Conservation (phyloP, 1,140 invertebrate genomes). For the Oscheius sp. region DNA sequence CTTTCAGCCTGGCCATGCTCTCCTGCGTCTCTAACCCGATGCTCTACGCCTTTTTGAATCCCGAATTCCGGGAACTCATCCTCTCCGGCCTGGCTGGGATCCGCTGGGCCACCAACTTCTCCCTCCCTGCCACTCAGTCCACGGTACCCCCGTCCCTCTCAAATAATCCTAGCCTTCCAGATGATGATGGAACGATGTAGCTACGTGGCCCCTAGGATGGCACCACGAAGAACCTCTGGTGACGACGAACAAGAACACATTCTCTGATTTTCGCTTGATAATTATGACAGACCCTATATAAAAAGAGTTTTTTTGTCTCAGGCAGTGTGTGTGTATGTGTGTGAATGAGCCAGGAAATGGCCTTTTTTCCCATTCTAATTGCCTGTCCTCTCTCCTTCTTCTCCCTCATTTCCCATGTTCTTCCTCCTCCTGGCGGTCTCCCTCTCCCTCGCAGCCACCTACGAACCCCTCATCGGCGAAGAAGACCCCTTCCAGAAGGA, state of each 20-base stretch:
- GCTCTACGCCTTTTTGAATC: slow-evolving; percentile 95
- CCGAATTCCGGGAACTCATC: slow-evolving; percentile 76
- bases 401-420: no score
- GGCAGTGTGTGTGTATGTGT: no score
- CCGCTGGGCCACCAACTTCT: slow-evolving; percentile 29
- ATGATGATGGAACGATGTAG: not conserved
- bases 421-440: no score
- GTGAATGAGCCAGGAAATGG: no score
- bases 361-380: no score
- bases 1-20: slow-evolving; percentile 82
- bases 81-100: slow-evolving; percentile 22
- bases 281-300: no score
- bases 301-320: no score
- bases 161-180: not conserved
- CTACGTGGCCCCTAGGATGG: not conserved
- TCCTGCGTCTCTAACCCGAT: slow-evolving; percentile 91
- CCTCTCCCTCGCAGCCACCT: no score
- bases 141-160: not conserved
- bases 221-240: not conserved
- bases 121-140: slow-evolving; percentile 18
- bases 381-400: no score
- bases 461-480: no score
- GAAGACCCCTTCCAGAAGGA: no score
- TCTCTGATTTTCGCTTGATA: no score
- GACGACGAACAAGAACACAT: not conserved